phyloP scores from a whole-genome alignment of 1,140 invertebrate genomes.

The Trichoplusia ni region DNA sequence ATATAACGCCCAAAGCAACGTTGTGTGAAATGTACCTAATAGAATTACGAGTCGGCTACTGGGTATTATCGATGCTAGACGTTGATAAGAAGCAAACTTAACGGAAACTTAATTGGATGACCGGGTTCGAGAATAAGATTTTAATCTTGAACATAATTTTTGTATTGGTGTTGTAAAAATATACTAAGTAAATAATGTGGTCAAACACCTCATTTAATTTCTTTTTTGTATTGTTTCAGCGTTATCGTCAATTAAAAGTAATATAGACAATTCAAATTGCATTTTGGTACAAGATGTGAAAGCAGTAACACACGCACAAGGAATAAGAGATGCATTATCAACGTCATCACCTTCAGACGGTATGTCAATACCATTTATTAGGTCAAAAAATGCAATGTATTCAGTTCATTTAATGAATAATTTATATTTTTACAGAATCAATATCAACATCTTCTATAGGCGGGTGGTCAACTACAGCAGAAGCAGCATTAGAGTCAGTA shows the following conservation, averaged over 20 bases:
- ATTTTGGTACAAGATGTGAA: conserved; percentile 94
- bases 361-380: conserved; percentile 58
- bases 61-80: conserved; percentile 48
- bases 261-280: conserved; percentile 92
- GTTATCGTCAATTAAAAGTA: conserved; percentile 92
- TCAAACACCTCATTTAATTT: conserved; percentile 16
- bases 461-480: conserved; percentile 76
- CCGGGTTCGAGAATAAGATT: conserved; percentile 43
- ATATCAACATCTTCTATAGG: conserved; percentile 80
- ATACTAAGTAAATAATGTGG: background rate
- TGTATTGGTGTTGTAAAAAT: conserved; percentile 11
- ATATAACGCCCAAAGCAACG: conserved; percentile 44
- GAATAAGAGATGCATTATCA: conserved; percentile 87
- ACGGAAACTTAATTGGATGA: conserved; percentile 53
- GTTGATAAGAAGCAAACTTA: conserved; percentile 50
- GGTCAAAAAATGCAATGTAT: background rate
- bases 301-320: conserved; percentile 91
- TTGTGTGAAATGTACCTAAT: conserved; percentile 51
- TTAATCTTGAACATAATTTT: conserved; percentile 29
- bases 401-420: background rate
- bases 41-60: conserved; percentile 51
- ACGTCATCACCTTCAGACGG: conserved; percentile 89
- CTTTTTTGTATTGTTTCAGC: conserved; percentile 84
- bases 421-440: conserved; percentile 72
- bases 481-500: conserved; percentile 83